Evolutionary conservation across 2,888 invertebrate species (phyloP).

Genomic region (Ophioninae sp.): DNA sequence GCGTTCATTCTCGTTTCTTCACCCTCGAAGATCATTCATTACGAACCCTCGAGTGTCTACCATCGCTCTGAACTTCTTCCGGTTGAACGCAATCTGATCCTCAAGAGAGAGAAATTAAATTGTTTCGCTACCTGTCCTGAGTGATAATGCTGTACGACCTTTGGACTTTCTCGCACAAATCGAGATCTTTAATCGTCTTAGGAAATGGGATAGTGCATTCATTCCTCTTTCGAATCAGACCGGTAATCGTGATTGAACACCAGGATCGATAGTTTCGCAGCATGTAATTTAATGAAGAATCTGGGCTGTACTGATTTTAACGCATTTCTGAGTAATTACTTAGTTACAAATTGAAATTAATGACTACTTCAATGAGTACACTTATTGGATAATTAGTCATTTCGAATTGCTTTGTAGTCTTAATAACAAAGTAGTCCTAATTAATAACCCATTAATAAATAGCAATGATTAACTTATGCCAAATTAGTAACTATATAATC

Average conservation of each 20-base stretch:
- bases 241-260: slow-evolving; percentile 6
- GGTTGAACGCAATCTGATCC: not conserved
- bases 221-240: not conserved
- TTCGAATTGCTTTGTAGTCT: too few species aligned
- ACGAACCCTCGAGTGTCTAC: not conserved
- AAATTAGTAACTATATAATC: too few species aligned
- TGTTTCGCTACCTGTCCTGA: not conserved
- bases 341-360: too few species aligned
- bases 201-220: not conserved
- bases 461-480: too few species aligned
- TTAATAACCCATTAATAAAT: too few species aligned
- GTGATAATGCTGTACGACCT: not conserved
- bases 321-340: too few species aligned
- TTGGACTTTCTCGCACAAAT: slow-evolving; percentile 28
- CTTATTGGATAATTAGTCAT: too few species aligned
- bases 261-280: slow-evolving; percentile 21
- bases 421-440: too few species aligned
- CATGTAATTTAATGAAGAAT: not conserved
- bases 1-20: slow-evolving; percentile 62
- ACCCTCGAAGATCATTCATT: slow-evolving; percentile 1
- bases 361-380: too few species aligned
- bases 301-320: too few species aligned
- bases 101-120: slow-evolving; percentile 2
- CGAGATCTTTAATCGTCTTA: not conserved
- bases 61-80: not conserved